Percentiles rank a stretch among this genome's conserved stretches.
Evolutionary conservation across 2,113 vertebrate genomes (phyloP).

Genomic region (Oncorhynchus kisutch): DNA sequence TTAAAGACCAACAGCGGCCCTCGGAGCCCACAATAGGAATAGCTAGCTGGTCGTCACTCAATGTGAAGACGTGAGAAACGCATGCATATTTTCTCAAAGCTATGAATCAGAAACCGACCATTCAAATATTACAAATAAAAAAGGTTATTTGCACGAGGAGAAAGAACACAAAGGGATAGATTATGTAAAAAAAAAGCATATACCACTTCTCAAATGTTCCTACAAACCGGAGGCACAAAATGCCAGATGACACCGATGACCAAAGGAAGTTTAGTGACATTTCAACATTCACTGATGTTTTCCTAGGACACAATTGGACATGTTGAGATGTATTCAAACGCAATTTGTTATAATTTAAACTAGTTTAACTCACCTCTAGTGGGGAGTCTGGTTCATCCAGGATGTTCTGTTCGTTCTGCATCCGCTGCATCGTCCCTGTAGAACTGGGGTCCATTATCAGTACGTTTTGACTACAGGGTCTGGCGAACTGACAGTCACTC

Average conservation of each 20-base stretch:
- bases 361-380: neutral
- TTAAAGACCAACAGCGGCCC: neutral
- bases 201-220: too few relatives aligned
- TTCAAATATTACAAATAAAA: neutral
- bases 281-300: too few relatives aligned
- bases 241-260: too few relatives aligned
- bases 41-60: neutral
- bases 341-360: neutral
- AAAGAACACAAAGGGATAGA: too few relatives aligned
- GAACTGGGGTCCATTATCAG: slow-evolving; percentile 39
- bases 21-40: neutral
- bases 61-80: neutral
- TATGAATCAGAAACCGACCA: neutral
- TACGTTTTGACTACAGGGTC: slow-evolving; percentile 37
- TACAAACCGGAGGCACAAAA: too few relatives aligned
- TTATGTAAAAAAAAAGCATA: too few relatives aligned
- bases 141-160: too few relatives aligned
- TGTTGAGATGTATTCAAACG: neutral
- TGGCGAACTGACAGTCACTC: slow-evolving; percentile 47
- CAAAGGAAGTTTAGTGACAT: too few relatives aligned
- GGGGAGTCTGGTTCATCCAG: slow-evolving; percentile 2
- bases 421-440: slow-evolving; percentile 6
- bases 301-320: neutral
- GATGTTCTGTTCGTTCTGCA: slow-evolving; percentile 5
- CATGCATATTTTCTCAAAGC: neutral